Percentiles rank a stretch among this genome's conserved stretches.
These are phyloP conservation scores for Drosophila busckii DNA, from an alignment of 1,140 invertebrate species.

Conservation along the genomic window DNA sequence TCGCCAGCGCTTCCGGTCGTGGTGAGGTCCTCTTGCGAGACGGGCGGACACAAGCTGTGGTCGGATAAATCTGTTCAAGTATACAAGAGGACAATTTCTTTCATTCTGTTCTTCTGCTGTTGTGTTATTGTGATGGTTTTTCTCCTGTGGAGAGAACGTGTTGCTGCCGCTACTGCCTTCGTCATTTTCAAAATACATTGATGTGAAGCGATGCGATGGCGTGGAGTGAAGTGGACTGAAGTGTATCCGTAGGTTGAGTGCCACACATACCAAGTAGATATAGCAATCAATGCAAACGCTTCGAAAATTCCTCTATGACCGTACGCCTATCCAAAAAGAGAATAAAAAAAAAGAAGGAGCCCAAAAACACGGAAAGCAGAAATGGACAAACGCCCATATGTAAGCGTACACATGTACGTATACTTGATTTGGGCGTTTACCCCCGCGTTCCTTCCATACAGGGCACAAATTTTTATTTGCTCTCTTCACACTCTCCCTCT, in stretches of 20 bases:
- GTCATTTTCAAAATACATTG: constrained; percentile 25
- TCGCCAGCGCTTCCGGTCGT: constrained; percentile 52
- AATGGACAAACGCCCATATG: too few relatives aligned
- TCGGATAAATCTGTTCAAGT: constrained; percentile 64
- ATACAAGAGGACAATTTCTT: constrained; percentile 48
- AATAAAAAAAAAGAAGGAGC: too few relatives aligned
- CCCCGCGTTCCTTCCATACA: too few relatives aligned
- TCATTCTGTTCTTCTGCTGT: too few relatives aligned
- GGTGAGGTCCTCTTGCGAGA: constrained; percentile 58
- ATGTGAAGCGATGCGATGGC: constrained; percentile 20
- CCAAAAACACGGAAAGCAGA: background rate
- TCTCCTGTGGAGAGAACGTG: too few relatives aligned
- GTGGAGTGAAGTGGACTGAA: constrained; percentile 9
- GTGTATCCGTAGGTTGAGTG: constrained; percentile 8
- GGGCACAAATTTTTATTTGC: constrained; percentile 17
- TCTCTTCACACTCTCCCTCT: constrained; percentile 8
- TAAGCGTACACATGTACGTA: constrained; percentile 6
- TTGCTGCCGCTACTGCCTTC: constrained; percentile 14
- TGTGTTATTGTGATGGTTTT: too few relatives aligned
- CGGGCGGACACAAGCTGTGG: constrained; percentile 65
- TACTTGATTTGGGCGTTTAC: constrained; percentile 52
- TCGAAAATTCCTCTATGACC: constrained; percentile 1
- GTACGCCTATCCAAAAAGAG: background rate
- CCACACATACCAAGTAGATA: constrained; percentile 25
- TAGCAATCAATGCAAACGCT: constrained; percentile 35